These are phyloP conservation scores for Mimumesa dahlbomi DNA, from an alignment of 2,888 invertebrate species.

Conservation along the genomic window DNA sequence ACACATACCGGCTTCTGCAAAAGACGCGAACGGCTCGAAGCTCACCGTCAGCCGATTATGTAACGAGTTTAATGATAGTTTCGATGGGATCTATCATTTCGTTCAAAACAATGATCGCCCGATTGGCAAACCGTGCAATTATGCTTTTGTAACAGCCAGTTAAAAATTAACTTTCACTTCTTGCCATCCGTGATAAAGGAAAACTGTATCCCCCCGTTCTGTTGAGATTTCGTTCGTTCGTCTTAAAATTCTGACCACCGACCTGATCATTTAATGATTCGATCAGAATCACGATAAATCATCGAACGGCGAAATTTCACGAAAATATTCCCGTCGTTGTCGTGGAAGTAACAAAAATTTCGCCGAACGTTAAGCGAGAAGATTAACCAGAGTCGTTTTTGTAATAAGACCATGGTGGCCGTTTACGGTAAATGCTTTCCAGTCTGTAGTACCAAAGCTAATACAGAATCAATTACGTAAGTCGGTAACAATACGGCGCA, in stretches of 20 bases:
- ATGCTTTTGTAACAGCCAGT: constrained; percentile 55
- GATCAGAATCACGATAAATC: too few relatives aligned
- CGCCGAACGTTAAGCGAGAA: background rate
- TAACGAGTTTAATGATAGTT: constrained; percentile 48
- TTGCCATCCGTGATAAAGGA: constrained; percentile 32
- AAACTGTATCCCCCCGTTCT: background rate
- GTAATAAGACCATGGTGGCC: background rate
- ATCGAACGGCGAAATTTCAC: too few relatives aligned
- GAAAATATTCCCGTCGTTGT: too few relatives aligned
- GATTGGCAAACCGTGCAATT: constrained; percentile 59
- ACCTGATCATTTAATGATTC: too few relatives aligned
- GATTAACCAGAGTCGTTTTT: background rate
- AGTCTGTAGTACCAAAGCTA: background rate
- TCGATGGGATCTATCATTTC: constrained; percentile 49
- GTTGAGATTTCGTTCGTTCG: background rate
- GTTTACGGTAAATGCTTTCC: background rate
- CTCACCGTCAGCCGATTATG: constrained; percentile 26
- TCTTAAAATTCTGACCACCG: background rate
- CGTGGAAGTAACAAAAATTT: too few relatives aligned
- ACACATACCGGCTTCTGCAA: background rate
- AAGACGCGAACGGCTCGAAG: constrained; percentile 23
- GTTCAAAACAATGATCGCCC: constrained; percentile 59
- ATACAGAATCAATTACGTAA: constrained; percentile 22
- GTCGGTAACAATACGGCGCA: constrained; percentile 10
- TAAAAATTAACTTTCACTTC: constrained; percentile 50